phyloP scores from a whole-genome alignment of 1,140 invertebrate genomes.

The Diorhabda elongata region DNA sequence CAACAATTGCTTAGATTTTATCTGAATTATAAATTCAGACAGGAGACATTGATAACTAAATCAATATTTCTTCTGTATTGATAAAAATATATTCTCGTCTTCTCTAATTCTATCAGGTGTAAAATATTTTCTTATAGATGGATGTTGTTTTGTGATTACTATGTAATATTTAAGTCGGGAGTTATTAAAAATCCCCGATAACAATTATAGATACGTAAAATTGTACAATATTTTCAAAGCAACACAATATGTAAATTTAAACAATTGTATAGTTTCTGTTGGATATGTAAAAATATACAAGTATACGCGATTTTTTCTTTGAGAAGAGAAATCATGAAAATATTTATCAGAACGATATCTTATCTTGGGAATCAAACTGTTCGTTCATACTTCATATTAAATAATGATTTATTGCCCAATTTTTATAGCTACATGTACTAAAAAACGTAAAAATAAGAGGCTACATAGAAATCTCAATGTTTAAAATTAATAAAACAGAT shows the following conservation, averaged over 20 bases:
- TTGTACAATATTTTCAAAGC: conserved; percentile 44
- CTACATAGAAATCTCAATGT: too few species aligned
- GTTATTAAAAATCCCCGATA: conserved; percentile 18
- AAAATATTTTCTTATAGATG: conserved; percentile 37
- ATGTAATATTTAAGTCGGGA: conserved; percentile 29
- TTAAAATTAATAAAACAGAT: too few species aligned
- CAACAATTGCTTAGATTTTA: too few species aligned
- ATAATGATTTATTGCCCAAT: too few species aligned
- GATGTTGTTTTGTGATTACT: conserved; percentile 39
- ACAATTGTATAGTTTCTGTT: conserved; percentile 29
- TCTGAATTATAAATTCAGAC: background rate
- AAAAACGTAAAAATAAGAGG: too few species aligned
- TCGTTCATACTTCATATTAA: background rate
- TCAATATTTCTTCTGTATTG: background rate
- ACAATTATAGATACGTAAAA: conserved; percentile 45
- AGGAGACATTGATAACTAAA: background rate
- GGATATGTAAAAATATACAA: conserved; percentile 37
- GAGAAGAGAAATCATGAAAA: background rate
- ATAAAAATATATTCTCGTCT: conserved; percentile 4
- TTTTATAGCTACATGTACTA: too few species aligned
- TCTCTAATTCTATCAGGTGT: conserved; percentile 23
- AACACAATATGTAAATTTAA: conserved; percentile 31
- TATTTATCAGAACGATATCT: background rate
- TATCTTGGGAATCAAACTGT: background rate
- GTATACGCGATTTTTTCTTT: conserved; percentile 37